These are phyloP conservation scores for Zootermopsis nevadensis DNA, from an alignment of 2,888 invertebrate genomes.

Conservation along the genomic window DNA sequence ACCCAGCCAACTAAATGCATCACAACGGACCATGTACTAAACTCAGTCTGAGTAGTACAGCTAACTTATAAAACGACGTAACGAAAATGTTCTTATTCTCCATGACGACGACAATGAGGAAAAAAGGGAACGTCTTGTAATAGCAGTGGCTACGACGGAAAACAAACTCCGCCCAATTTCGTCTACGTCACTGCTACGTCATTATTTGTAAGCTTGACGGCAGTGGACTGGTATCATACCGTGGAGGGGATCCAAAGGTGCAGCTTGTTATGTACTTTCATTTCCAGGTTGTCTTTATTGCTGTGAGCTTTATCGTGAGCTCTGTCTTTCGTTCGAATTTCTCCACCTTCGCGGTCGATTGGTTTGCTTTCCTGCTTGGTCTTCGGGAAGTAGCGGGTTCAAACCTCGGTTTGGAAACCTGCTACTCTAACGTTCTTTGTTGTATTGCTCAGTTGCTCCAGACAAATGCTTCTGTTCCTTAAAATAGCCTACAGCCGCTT, in stretches of 20 bases:
- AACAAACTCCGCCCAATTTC: constrained; percentile 10
- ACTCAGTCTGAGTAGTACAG: not conserved
- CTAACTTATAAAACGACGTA: constrained; percentile 2
- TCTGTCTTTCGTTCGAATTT: too few species aligned
- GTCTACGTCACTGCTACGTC: constrained; percentile 7
- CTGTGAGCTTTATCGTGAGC: too few species aligned
- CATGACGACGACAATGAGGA: not conserved
- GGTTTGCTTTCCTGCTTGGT: too few species aligned
- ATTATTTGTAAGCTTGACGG: not conserved
- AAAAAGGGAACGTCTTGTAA: not conserved
- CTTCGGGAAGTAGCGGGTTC: too few species aligned
- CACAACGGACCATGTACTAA: not conserved
- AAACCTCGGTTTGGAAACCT: too few species aligned
- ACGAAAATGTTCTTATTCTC: constrained; percentile 1
- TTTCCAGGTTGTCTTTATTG: too few species aligned
- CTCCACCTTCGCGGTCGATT: too few species aligned
- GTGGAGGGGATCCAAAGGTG: not conserved
- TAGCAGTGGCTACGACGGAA: not conserved
- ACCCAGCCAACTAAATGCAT: not conserved
- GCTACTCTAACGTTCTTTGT: too few species aligned
- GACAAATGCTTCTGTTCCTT: too few species aligned
- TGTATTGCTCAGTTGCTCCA: too few species aligned
- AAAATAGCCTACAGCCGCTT: too few species aligned
- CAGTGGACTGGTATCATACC: not conserved
- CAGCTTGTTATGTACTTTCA: not conserved